These are phyloP conservation scores for Adoxophyes honmai DNA, from an alignment of 1,140 invertebrate species.

Conservation along the genomic window DNA sequence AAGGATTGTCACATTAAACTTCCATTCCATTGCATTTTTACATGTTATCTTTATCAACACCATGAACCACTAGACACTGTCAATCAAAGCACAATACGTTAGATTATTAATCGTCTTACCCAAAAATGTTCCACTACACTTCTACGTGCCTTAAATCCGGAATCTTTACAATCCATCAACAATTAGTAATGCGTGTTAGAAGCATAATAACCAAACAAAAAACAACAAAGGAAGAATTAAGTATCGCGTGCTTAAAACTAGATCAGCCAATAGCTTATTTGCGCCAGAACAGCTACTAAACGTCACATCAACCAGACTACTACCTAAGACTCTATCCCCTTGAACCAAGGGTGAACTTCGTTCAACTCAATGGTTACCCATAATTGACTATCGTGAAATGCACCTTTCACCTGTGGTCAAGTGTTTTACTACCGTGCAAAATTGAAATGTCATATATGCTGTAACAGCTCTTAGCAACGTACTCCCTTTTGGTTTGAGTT, in stretches of 20 bases:
- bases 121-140: too few relatives aligned
- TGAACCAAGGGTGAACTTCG: neutral
- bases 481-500: too few relatives aligned
- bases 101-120: too few relatives aligned
- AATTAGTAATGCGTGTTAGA: too few relatives aligned
- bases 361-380: neutral
- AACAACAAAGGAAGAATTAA: constrained; percentile 6
- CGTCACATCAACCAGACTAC: neutral
- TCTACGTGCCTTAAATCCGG: too few relatives aligned
- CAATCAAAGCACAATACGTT: too few relatives aligned
- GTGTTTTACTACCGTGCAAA: constrained; percentile 23
- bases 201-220: neutral
- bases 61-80: too few relatives aligned
- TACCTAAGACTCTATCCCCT: neutral
- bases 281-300: neutral
- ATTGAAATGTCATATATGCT: neutral
- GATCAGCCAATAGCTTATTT: constrained; percentile 5
- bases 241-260: constrained; percentile 9
- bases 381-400: constrained; percentile 4
- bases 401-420: constrained; percentile 35
- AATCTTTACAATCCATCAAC: too few relatives aligned
- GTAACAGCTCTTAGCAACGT: too few relatives aligned
- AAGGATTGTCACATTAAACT: too few relatives aligned
- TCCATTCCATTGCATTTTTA: too few relatives aligned
- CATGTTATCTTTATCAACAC: too few relatives aligned